Evolutionary conservation across 2,888 invertebrate genomes (phyloP), one percentile per base, ranked within the genome.

Genomic region (Epinotia brunnichana): DNA sequence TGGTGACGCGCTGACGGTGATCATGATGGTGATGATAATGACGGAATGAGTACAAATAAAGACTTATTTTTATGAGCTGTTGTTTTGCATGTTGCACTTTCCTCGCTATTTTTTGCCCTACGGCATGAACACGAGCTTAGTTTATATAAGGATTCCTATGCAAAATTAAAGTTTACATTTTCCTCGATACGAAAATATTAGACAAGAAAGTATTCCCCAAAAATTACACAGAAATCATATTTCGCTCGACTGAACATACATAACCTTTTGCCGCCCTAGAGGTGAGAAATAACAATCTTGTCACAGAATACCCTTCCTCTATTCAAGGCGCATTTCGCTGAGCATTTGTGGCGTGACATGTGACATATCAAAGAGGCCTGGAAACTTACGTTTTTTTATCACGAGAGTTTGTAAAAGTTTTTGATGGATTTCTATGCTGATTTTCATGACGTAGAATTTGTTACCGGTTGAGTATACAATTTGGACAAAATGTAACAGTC

Each of bases 351-450:
- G 5, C 24, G 17, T 54, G 61, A 62, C 56, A 56, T 21, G 56
- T 66, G 66, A 66, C 69, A 54, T 61, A 69, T 69, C 61, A 69
- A 69, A 61, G 41, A 69, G 19, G 13, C 24, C 41, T 39, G 24
- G 54, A 44, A 61, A 61, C 44, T 69, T 62, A 9, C 41, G 41
- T 29, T 54, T 41, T 54, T 41, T 69, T 41, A 41, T 61, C 69
- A 54, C 61, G 17, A 69, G 54, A 41, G 54, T 21, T n/a, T 39
- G 51, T 39, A 61, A 54, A 60, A 54, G 54, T 13, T 17, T 17
- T 61, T 61, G 41, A 61, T 24, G 21, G 41, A 54, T 54, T 64
- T 54, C 39, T 64, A 15, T 64, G 39, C 19, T 19, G 13, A 54
- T 64, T 54, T 64, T 19, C 4, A 15, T 13, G 48, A 44, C 61